Evolutionary conservation across 2,888 invertebrate species (phyloP).

Genomic region (Drosophila cognata): DNA sequence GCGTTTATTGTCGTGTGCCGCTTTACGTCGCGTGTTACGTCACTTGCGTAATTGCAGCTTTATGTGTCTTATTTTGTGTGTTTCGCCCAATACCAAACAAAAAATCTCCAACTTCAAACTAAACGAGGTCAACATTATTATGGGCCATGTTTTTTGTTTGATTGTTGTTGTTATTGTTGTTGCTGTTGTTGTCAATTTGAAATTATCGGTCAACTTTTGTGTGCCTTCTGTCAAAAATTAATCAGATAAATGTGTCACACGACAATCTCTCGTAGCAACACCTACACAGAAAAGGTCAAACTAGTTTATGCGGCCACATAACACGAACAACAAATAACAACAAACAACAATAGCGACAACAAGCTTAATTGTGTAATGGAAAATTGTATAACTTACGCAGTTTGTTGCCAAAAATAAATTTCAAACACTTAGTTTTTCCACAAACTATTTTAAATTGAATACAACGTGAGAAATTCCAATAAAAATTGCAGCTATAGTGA

Average conservation of each 20-base stretch:
- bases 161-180: constrained; percentile 29
- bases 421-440: constrained; percentile 18
- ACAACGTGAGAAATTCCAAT: constrained; percentile 38
- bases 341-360: constrained; percentile 28
- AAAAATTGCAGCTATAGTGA: constrained; percentile 50
- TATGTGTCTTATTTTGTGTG: constrained; percentile 30
- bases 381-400: constrained; percentile 54
- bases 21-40: constrained; percentile 67
- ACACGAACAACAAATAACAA: constrained; percentile 24
- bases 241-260: constrained; percentile 75
- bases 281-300: constrained; percentile 63
- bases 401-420: constrained; percentile 17
- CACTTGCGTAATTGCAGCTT: constrained; percentile 72
- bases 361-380: constrained; percentile 47
- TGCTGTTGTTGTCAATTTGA: constrained; percentile 63
- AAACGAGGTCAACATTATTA: constrained; percentile 72
- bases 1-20: constrained; percentile 75
- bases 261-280: constrained; percentile 44
- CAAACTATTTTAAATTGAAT: neutral
- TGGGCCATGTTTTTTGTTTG: constrained; percentile 57
- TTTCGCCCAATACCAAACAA: constrained; percentile 15
- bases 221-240: constrained; percentile 72
- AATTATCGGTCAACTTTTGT: constrained; percentile 81
- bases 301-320: constrained; percentile 45
- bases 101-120: constrained; percentile 42